Base-by-base conservation (phyloP, 2,888 invertebrate species). In the Drosophila gaucha region DNA sequence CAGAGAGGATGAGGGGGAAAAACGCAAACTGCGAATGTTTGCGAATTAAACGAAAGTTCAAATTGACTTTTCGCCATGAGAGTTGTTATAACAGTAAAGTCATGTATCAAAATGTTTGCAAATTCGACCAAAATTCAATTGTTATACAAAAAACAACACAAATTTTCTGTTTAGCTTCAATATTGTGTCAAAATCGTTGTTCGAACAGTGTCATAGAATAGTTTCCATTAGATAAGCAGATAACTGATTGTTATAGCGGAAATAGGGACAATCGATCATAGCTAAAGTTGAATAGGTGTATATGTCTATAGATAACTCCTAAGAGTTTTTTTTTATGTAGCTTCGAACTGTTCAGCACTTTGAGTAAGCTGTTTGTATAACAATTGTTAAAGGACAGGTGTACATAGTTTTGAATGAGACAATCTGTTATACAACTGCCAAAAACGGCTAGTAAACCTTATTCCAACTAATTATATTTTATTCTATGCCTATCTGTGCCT, bases 141-240 rank as follows among this genome's bases (percentile, higher is more conserved):
- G 20, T 39, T 38, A 38, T 38, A 38, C 20, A 38, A 20, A 38
- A n/a, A n/a, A n/a, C n/a, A n/a, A n/a, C n/a, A n/a, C n/a, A n/a
- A n/a, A n/a, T n/a, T n/a, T n/a, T n/a, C 12, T 38, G 20, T 38
- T 22, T 22, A 8, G 22, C 22, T 0, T 6, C 33, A 33, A 14
- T n/a, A n/a, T 10, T 28, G 8, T 6, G 18, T 5, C 10, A 36
- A 18, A 1, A 22, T 22, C 22, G 4, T 2, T n/a, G 6, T 18
- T 10, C 36, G 6, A 36, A 36, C 6, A 36, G 6, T 20, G 2
- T 36, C 36, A 5, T 1, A 6, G 3, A 38, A 1, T 6, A 22
- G 12, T 39, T 39, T 3, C 22, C 3, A 8, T 2, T 10, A 10
- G 14, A 24, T 41, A 26, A 41, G 16, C 10, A 3, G 6, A 41